These are phyloP conservation scores for Venturia canescens DNA, from an alignment of 1,140 invertebrate species.

Conservation along the genomic window DNA sequence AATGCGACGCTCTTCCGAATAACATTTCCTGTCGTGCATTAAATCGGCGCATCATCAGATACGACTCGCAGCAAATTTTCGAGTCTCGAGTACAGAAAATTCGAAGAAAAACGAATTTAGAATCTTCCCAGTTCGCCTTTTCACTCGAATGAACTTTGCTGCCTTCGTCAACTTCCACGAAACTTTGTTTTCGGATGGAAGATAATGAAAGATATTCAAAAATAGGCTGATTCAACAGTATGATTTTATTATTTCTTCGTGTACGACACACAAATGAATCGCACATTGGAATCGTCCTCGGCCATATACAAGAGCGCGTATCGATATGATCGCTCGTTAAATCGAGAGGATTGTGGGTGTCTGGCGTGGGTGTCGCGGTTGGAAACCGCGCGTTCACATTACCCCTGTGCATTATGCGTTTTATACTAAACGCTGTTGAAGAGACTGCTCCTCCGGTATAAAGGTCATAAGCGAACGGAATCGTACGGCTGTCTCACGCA, in stretches of 20 bases:
- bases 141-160: neutral
- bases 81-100: too few relatives aligned
- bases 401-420: constrained; percentile 29
- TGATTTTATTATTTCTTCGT: constrained; percentile 10
- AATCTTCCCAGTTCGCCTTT: neutral
- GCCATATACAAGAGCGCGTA: constrained; percentile 21
- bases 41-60: neutral
- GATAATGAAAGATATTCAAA: neutral
- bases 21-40: neutral
- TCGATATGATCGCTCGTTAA: constrained; percentile 46
- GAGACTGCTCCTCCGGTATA: constrained; percentile 32
- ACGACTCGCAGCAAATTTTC: neutral
- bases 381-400: constrained; percentile 28
- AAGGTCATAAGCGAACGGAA: constrained; percentile 37
- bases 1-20: neutral
- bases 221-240: neutral
- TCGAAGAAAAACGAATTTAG: too few relatives aligned
- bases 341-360: constrained; percentile 44
- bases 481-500: constrained; percentile 28
- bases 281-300: neutral
- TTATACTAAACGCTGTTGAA: constrained; percentile 28
- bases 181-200: neutral
- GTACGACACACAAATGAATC: constrained; percentile 2
- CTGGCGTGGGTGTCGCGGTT: constrained; percentile 38
- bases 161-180: neutral